phyloP scores from a whole-genome alignment of 2,888 invertebrate species.

The Eristalinus sepulchralis region DNA sequence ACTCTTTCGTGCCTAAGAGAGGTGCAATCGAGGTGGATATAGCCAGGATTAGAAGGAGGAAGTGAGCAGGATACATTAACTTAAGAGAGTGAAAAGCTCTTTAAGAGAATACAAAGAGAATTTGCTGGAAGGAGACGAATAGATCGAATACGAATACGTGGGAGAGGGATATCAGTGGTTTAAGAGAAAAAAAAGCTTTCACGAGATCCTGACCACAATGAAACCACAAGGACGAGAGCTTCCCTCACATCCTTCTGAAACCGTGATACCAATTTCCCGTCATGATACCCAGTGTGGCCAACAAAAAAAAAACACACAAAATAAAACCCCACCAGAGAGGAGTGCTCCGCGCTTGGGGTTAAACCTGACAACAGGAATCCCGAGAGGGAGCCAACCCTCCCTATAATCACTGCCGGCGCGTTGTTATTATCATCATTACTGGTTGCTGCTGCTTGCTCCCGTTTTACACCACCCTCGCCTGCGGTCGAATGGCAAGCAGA shows the following conservation, averaged over 20 bases:
- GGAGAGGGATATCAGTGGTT: not conserved
- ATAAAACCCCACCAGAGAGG: not conserved
- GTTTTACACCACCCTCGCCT: conserved; percentile 15
- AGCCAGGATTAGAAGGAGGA: not conserved
- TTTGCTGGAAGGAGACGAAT: not conserved
- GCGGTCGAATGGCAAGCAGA: not conserved
- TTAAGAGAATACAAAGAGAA: not conserved
- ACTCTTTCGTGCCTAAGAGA: not conserved
- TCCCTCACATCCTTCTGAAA: not conserved
- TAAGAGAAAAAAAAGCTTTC: not conserved
- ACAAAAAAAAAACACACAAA: not conserved
- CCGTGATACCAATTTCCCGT: conserved; percentile 56
- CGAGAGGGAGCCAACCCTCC: conserved; percentile 30
- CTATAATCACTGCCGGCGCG: conserved; percentile 64
- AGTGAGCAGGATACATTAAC: not conserved
- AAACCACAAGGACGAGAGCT: conserved; percentile 51
- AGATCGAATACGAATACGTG: not conserved
- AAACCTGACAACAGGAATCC: conserved; percentile 24
- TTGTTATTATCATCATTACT: conserved; percentile 64
- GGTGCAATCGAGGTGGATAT: not conserved
- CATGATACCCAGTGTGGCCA: conserved; percentile 2
- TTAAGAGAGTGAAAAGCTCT: not conserved
- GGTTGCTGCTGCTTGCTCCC: conserved; percentile 3
- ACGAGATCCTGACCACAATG: not conserved
- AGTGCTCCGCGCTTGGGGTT: not conserved